Conservation (phyloP, 2,797 vertebrate genomes). For the Mycteria americana region DNA sequence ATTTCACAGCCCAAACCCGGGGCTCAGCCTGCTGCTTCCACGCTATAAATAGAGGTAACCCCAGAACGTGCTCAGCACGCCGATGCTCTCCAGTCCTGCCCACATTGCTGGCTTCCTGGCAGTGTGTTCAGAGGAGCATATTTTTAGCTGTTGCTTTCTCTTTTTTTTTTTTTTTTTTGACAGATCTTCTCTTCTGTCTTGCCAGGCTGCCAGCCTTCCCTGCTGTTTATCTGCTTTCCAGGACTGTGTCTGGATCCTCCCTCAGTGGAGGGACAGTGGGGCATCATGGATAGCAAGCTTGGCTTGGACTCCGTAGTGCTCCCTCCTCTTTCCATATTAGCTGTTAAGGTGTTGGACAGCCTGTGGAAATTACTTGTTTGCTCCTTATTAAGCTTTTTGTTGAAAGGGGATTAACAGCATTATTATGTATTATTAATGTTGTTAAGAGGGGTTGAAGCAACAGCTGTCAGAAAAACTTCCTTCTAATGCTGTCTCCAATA, state of each 20-base stretch:
- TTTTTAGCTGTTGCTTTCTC: constrained; percentile 22
- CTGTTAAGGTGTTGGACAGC: neutral
- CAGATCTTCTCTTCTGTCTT: neutral
- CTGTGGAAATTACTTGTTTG: neutral
- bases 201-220: neutral
- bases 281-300: neutral
- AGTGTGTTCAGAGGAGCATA: neutral
- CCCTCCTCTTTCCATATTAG: neutral
- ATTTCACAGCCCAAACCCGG: neutral
- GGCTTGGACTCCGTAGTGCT: accelerated
- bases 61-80: neutral
- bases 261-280: neutral
- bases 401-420: neutral
- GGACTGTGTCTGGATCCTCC: neutral
- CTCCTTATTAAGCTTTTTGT: neutral
- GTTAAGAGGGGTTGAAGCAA: neutral
- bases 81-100: neutral
- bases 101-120: neutral
- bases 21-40: constrained; percentile 9
- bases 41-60: constrained; percentile 43
- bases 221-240: constrained; percentile 31
- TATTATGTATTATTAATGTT: neutral
- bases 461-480: neutral
- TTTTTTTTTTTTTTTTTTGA: neutral
- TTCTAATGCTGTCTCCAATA: neutral